Conservation (phyloP, 2,113 vertebrate species). For the Brienomyrus brachyistius region DNA sequence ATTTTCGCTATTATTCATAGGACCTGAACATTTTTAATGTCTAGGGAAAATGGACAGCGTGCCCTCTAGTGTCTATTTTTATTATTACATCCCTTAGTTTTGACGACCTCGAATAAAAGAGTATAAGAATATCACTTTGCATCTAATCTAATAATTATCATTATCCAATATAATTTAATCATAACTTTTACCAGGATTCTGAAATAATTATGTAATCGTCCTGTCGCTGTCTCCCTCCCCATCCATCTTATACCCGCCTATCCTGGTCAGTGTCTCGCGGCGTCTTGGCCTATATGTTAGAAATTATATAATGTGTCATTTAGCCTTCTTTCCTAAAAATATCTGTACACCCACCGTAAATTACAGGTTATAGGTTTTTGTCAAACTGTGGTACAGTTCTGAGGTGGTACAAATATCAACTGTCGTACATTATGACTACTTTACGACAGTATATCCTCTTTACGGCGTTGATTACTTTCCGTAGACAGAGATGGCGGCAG, state of each 20-base stretch:
- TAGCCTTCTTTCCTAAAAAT: not conserved
- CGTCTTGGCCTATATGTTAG: not conserved
- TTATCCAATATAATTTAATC: not conserved
- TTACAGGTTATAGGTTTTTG: not conserved
- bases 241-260: not conserved
- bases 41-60: not conserved
- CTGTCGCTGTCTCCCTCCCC: not conserved
- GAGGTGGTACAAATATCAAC: not conserved
- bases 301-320: not conserved
- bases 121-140: not conserved
- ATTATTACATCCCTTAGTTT: not conserved
- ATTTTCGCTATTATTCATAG: not conserved
- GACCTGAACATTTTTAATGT: not conserved
- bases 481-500: conserved; percentile 43
- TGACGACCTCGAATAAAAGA: not conserved
- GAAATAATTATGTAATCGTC: not conserved
- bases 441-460: conserved; percentile 23
- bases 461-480: conserved; percentile 13
- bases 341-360: not conserved
- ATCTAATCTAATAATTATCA: not conserved
- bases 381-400: not conserved
- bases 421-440: not conserved
- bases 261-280: not conserved
- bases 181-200: not conserved
- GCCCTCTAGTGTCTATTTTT: not conserved